phyloP scores from a whole-genome alignment of 2,797 vertebrate species.

The Brachymystax lenok region DNA sequence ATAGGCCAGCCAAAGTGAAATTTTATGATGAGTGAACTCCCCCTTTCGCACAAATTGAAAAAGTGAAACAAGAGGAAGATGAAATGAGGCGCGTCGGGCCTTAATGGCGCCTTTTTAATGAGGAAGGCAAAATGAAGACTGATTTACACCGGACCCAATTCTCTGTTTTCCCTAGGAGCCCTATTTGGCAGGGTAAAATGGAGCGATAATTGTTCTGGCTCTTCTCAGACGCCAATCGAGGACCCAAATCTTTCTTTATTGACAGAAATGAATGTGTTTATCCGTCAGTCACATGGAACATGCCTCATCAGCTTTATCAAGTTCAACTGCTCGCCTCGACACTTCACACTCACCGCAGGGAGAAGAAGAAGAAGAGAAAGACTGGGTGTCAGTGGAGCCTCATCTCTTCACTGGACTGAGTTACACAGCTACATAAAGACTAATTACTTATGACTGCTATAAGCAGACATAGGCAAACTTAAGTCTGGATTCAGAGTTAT shows the following conservation, averaged over 20 bases:
- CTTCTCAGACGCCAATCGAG: slow-evolving; percentile 77
- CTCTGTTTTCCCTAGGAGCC: slow-evolving; percentile 87
- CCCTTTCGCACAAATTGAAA: slow-evolving; percentile 99
- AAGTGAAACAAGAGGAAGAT: slow-evolving; percentile 99
- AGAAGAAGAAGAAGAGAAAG: slow-evolving; percentile 49
- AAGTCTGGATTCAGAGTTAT: too few species aligned
- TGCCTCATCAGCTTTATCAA: slow-evolving; percentile 86
- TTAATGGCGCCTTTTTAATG: slow-evolving; percentile 99
- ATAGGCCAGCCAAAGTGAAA: slow-evolving; percentile 99
- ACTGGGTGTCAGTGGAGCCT: background rate
- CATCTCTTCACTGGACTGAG: background rate
- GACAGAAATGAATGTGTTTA: slow-evolving; percentile 93
- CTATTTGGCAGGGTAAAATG: slow-evolving; percentile 78
- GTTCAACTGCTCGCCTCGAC: slow-evolving; percentile 78
- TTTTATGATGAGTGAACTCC: slow-evolving; percentile 99
- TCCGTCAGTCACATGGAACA: slow-evolving; percentile 84
- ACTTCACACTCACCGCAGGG: slow-evolving; percentile 79
- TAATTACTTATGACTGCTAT: slow-evolving; percentile 4
- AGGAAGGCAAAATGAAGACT: slow-evolving; percentile 99
- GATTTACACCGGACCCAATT: slow-evolving; percentile 97
- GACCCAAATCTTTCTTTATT: slow-evolving; percentile 90
- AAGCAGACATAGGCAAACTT: background rate
- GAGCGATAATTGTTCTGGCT: slow-evolving; percentile 91
- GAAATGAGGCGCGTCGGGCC: slow-evolving; percentile 99
- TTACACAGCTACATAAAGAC: background rate